Evolutionary conservation across 2,888 invertebrate genomes (phyloP).

Genomic region (Lysandra coridon): DNA sequence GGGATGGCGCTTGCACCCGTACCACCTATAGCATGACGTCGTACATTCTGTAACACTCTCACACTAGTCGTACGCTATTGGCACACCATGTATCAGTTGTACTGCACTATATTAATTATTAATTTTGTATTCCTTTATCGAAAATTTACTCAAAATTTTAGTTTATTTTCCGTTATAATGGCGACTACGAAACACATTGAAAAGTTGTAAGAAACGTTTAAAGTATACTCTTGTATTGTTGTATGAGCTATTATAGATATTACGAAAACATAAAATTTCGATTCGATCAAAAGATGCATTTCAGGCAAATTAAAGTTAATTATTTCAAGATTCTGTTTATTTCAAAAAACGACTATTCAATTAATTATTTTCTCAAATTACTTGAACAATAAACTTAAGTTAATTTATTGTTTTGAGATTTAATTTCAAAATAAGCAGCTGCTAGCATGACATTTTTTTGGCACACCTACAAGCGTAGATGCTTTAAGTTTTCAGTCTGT

Average conservation of each 20-base stretch:
- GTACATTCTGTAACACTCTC: conserved; percentile 51
- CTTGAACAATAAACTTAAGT: background rate
- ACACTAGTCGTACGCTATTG: conserved; percentile 46
- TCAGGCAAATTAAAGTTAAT: background rate
- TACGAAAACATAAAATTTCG: background rate
- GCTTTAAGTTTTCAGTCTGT: background rate
- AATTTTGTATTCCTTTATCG: background rate
- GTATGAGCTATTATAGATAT: background rate
- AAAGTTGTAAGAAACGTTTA: background rate
- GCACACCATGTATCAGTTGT: conserved; percentile 46
- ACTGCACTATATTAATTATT: conserved; percentile 37
- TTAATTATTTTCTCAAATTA: background rate
- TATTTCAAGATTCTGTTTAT: no score
- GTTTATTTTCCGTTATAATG: background rate
- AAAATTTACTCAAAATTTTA: background rate
- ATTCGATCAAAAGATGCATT: background rate
- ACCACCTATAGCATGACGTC: conserved; percentile 73
- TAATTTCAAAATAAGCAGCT: background rate
- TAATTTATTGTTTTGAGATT: background rate
- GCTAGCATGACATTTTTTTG: background rate
- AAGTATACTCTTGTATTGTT: background rate
- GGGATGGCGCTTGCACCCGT: conserved; percentile 73
- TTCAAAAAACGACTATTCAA: background rate
- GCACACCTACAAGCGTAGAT: background rate
- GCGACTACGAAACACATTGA: background rate